These are phyloP conservation scores for Cynopterus sphinx DNA, from an alignment of 2,797 vertebrate species.

Conservation along the genomic window DNA sequence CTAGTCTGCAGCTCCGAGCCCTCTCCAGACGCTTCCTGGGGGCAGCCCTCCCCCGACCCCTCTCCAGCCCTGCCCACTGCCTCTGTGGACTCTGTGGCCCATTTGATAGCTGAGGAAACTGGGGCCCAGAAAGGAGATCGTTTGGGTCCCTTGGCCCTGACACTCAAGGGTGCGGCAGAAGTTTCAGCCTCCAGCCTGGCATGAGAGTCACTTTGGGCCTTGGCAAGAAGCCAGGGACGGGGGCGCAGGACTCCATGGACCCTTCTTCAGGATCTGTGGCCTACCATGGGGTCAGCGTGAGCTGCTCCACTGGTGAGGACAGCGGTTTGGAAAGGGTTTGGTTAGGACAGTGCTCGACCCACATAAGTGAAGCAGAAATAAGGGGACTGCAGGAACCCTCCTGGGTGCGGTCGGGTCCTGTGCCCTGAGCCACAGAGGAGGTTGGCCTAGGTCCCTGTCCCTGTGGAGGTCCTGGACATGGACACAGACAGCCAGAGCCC, in stretches of 20 bases:
- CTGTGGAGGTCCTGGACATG: neutral
- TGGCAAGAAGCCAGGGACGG: neutral
- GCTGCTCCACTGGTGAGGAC: neutral
- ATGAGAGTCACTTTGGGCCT: neutral
- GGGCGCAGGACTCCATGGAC: too few species aligned
- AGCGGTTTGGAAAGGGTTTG: neutral
- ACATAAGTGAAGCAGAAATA: fast-evolving
- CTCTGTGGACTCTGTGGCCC: neutral
- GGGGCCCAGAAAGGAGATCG: neutral
- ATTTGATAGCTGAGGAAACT: neutral
- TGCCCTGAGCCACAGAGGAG: neutral
- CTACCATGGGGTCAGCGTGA: neutral
- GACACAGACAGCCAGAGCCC: neutral
- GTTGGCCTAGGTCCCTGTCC: neutral
- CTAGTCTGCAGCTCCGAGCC: fast-evolving
- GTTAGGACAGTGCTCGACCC: neutral
- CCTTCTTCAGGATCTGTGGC: neutral
- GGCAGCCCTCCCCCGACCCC: neutral
- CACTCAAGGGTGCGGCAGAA: neutral
- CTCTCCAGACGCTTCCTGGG: neutral
- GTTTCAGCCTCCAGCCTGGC: neutral
- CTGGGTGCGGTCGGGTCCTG: fast-evolving
- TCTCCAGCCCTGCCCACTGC: slow-evolving; percentile 18
- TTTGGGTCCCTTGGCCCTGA: neutral
- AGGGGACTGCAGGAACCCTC: neutral